Evolutionary conservation across 2,113 vertebrate genomes (phyloP).

Genomic region (Lampris megalopsis): DNA sequence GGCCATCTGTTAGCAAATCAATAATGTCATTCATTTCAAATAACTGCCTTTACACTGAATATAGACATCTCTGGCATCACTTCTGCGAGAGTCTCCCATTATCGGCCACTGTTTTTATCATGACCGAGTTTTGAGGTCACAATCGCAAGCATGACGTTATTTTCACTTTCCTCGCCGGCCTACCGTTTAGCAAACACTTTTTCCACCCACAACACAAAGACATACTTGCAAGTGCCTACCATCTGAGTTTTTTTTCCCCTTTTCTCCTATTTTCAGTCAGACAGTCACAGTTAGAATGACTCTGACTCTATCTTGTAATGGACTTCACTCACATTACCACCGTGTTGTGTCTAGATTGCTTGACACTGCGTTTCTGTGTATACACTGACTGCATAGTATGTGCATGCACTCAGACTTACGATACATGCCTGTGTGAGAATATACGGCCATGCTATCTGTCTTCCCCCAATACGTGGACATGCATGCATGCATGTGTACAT

Average conservation of each 20-base stretch:
- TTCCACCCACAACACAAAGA: not conserved
- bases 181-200: not conserved
- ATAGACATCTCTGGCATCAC: not conserved
- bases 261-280: constrained; percentile 4
- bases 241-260: not conserved
- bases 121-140: not conserved
- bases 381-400: constrained; percentile 39
- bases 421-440: constrained; percentile 60
- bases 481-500: constrained; percentile 26
- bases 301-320: constrained; percentile 8
- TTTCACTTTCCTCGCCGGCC: not conserved
- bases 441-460: constrained; percentile 20
- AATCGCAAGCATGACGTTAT: not conserved
- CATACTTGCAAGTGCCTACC: not conserved
- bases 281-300: constrained; percentile 10
- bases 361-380: constrained; percentile 16
- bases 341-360: constrained; percentile 42
- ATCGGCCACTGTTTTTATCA: not conserved
- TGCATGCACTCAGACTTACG: constrained; percentile 52
- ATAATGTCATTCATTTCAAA: not conserved
- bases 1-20: not conserved
- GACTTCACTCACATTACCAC: constrained; percentile 9
- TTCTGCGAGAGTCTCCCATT: not conserved
- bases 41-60: not conserved
- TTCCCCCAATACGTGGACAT: constrained; percentile 20